phyloP scores from a whole-genome alignment of 64 coral and sea anemone genomes.

The Montipora efflorescens region DNA sequence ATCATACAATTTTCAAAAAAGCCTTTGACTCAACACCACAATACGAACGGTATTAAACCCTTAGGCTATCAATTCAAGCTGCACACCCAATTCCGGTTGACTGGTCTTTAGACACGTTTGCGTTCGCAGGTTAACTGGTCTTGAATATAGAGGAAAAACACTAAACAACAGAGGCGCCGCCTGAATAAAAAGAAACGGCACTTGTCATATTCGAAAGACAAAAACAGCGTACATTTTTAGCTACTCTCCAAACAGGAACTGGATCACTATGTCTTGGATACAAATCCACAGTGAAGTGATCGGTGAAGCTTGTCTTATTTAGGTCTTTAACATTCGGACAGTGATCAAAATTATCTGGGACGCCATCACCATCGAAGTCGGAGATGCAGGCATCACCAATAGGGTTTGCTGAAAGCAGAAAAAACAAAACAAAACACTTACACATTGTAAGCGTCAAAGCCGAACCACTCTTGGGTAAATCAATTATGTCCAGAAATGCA shows the following conservation, averaged over 20 bases:
- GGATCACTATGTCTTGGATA: constrained; percentile 56
- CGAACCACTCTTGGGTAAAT: background rate
- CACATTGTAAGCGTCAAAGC: background rate
- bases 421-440: background rate
- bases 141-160: too few relatives aligned
- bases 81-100: too few relatives aligned
- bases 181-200: too few relatives aligned
- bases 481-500: too few relatives aligned
- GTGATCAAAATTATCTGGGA: constrained; percentile 63
- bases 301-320: constrained; percentile 68
- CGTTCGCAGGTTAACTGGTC: too few relatives aligned
- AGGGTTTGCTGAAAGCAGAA: constrained; percentile 32
- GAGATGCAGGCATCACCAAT: constrained; percentile 75
- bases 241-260: constrained; percentile 74
- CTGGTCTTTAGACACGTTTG: too few relatives aligned
- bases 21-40: too few relatives aligned
- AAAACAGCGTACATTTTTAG: constrained; percentile 42
- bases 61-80: too few relatives aligned
- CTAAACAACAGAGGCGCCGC: too few relatives aligned
- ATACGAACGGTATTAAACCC: too few relatives aligned
- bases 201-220: background rate
- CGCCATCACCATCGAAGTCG: constrained; percentile 85
- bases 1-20: too few relatives aligned
- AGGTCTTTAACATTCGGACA: constrained; percentile 77
- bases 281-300: constrained; percentile 79